Evolutionary conservation across 2,797 vertebrate species (phyloP).

Genomic region (Argya squamiceps): DNA sequence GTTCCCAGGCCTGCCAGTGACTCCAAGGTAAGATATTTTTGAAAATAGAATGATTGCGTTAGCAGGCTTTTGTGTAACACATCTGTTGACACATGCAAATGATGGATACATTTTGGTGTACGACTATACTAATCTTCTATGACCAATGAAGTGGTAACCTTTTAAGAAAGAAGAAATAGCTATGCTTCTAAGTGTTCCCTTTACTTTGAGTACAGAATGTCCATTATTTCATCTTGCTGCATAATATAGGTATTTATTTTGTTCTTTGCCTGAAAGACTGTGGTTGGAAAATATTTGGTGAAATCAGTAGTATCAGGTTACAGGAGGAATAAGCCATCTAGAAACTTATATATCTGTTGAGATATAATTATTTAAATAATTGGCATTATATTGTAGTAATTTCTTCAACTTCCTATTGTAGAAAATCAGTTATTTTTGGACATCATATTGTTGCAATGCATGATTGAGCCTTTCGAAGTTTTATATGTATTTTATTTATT

Average conservation of each 20-base stretch:
- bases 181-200: not conserved
- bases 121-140: not conserved
- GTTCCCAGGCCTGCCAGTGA: constrained; percentile 19
- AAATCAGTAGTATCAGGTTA: not conserved
- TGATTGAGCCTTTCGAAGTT: no score
- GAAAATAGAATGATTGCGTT: constrained; percentile 15
- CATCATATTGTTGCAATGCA: no score
- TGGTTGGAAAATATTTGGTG: constrained; percentile 6
- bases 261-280: not conserved
- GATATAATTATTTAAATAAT: not conserved
- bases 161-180: constrained; percentile 11
- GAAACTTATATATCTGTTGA: not conserved
- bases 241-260: constrained; percentile 27
- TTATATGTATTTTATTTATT: no score
- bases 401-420: not conserved
- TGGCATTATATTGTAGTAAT: not conserved
- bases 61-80: not conserved
- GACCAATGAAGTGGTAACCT: not conserved
- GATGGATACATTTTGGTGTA: not conserved
- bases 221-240: not conserved
- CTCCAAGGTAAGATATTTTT: not conserved
- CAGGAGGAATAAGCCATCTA: not conserved
- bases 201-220: constrained; percentile 18
- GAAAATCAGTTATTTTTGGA: not conserved
- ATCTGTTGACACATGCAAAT: not conserved